Evolutionary conservation across 2,113 vertebrate genomes (phyloP).

Genomic region (Tretioscincus oriximinensis): DNA sequence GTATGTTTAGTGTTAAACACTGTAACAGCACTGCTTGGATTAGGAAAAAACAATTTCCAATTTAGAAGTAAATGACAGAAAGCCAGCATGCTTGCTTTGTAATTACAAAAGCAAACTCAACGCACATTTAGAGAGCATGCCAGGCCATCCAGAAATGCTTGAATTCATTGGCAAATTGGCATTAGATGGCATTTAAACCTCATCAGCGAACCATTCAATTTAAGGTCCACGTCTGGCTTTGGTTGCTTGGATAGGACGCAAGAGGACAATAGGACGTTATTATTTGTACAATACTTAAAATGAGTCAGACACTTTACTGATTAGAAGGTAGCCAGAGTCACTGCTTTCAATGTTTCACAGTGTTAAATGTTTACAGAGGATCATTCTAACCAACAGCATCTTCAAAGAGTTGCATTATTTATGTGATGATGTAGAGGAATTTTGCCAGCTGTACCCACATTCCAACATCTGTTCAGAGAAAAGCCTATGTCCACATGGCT

Average conservation of each 20-base stretch:
- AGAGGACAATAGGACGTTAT: background rate
- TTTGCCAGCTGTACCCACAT: background rate
- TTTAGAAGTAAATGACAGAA: constrained; percentile 51
- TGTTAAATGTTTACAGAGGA: background rate
- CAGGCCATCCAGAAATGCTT: constrained; percentile 37
- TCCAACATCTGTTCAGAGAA: background rate
- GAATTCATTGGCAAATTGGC: constrained; percentile 23
- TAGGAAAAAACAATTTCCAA: constrained; percentile 24
- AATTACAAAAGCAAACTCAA: constrained; percentile 42
- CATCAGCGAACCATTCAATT: constrained; percentile 39
- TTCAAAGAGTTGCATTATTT: background rate
- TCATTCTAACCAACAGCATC: background rate
- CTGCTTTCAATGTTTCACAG: background rate
- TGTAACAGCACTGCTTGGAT: constrained; percentile 26
- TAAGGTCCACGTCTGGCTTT: constrained; percentile 25
- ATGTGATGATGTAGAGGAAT: background rate
- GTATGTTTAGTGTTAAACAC: constrained; percentile 44
- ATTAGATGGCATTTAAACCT: constrained; percentile 40
- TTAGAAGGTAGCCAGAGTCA: background rate
- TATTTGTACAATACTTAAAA: constrained; percentile 18
- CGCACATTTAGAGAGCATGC: constrained; percentile 6
- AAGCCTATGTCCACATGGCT: background rate
- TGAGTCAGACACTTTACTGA: background rate
- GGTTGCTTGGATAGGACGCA: constrained; percentile 1
- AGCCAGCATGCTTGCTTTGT: constrained; percentile 27